Base-by-base conservation (phyloP, 2,113 vertebrate species). In the Machaerirhynchus nigripectus region DNA sequence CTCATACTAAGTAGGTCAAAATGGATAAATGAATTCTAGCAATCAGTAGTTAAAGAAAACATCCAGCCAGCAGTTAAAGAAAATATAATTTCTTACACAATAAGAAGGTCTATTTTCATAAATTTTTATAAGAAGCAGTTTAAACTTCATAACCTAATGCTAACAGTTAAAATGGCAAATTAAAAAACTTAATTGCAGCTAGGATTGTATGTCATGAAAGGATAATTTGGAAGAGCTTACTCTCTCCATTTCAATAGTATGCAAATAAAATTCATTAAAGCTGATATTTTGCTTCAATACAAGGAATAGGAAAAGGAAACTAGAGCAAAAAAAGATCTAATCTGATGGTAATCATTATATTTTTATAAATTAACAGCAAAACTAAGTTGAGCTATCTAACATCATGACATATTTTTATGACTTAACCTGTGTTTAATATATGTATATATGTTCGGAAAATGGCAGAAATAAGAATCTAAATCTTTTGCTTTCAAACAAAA, bases 201-300 rank as follows among this genome's bases (percentile, higher is more conserved):
- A 68, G 69, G 63, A 90, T 71, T 96, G 30, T 95, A 71, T 89
- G 55, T 40, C 31, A 52, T 2, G 37, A 95, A 94, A 93, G 83
- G 40, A 92, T 96, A 95, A 97, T 96, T 96, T 94, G 82, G 89
- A 94, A 87, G 42, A 94, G 31, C 73, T 86, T 80, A 82, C 42
- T 83, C 28, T 3, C 20, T 92, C 39, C 13, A 35, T 92, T 96
- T 95, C 57, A 93, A 92, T 94, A 93, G 47, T 84, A 94, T 95
- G 90, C 71, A 97, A 96, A 97, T 90, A 91, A 95, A 96, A 96
- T 96, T 93, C 35, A 91, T 94, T 92, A 94, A 91, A 78, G 63
- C 47, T 95, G 78, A 91, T 95, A 95, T 33, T 96, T 94, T 90
- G 19, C 39, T 92, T 73, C 49, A 35, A 30, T 64, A 47, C 7